phyloP scores from a whole-genome alignment of 2,888 invertebrate genomes.

The Brenthis ino region DNA sequence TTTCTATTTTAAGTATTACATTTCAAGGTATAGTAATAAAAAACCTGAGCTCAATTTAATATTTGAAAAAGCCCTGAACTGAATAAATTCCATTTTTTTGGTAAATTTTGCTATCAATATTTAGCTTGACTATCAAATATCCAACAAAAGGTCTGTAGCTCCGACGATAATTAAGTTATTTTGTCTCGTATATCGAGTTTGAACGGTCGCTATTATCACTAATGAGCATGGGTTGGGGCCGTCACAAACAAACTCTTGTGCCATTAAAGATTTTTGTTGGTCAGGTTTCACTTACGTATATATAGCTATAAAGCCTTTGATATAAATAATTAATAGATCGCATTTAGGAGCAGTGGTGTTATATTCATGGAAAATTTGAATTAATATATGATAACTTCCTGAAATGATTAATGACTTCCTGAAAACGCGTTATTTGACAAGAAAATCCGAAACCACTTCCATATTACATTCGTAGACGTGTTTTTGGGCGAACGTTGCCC shows the following conservation, averaged over 20 bases:
- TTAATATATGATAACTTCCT: too few species aligned
- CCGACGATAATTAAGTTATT: slow-evolving; percentile 66
- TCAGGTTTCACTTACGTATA: slow-evolving; percentile 4
- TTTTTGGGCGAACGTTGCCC: slow-evolving; percentile 34
- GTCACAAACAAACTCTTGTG: slow-evolving; percentile 41
- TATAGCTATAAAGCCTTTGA: too few species aligned
- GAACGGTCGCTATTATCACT: slow-evolving; percentile 63
- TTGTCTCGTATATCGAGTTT: slow-evolving; percentile 63
- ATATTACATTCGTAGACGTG: slow-evolving; percentile 29
- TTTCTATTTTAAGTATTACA: neutral
- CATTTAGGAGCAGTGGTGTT: too few species aligned
- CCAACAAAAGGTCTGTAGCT: slow-evolving; percentile 57
- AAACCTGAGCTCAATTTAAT: neutral
- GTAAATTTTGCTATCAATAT: slow-evolving; percentile 37
- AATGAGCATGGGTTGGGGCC: slow-evolving; percentile 57
- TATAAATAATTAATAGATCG: too few species aligned
- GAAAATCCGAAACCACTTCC: slow-evolving; percentile 9
- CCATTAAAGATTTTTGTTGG: slow-evolving; percentile 41
- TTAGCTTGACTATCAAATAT: slow-evolving; percentile 50
- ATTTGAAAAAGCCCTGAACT: neutral
- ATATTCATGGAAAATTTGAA: too few species aligned
- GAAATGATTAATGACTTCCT: too few species aligned
- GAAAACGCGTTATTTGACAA: neutral
- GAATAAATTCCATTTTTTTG: neutral
- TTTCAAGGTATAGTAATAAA: neutral